Conservation (phyloP, 2,113 vertebrate species). For the Xiphophorus couchianus region DNA sequence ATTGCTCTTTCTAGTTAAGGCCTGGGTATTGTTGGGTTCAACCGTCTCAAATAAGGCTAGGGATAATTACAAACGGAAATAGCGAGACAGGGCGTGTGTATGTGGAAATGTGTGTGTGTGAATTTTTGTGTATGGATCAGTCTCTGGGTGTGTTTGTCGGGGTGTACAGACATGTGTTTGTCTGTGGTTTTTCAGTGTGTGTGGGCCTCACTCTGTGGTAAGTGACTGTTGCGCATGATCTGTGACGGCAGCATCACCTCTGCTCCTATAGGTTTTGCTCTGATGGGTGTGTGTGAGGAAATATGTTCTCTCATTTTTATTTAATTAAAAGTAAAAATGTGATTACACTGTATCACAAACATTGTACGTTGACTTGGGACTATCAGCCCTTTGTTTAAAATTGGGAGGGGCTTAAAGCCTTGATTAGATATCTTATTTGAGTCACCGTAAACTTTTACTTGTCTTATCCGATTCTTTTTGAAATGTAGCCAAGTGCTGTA, state of each 20-base stretch:
- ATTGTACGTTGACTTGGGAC: not conserved
- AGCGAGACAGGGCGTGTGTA: not conserved
- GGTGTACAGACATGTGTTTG: constrained; percentile 46
- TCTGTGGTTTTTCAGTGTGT: constrained; percentile 55
- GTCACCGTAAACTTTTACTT: not conserved
- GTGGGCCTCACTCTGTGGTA: constrained; percentile 48
- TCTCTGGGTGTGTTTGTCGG: constrained; percentile 37
- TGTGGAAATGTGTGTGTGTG: not conserved
- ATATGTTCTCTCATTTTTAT: not conserved
- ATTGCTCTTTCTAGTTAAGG: not conserved
- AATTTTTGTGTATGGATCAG: constrained; percentile 20
- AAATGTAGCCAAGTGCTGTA: not conserved
- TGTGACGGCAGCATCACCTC: constrained; percentile 30
- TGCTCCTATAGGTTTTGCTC: constrained; percentile 14
- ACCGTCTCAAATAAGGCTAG: not conserved
- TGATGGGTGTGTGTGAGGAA: not conserved
- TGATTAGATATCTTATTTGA: not conserved
- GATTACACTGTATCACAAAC: not conserved
- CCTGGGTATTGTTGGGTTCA: not conserved
- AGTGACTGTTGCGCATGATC: constrained; percentile 58
- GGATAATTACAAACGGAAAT: not conserved
- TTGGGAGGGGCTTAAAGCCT: not conserved
- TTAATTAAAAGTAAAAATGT: not conserved
- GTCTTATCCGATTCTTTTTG: not conserved
- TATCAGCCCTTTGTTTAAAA: not conserved